A percentile compares a stretch with the other conserved stretches of the same genome.
Conservation (phyloP, 2,797 vertebrate species). For the Eleutherodactylus coqui region DNA sequence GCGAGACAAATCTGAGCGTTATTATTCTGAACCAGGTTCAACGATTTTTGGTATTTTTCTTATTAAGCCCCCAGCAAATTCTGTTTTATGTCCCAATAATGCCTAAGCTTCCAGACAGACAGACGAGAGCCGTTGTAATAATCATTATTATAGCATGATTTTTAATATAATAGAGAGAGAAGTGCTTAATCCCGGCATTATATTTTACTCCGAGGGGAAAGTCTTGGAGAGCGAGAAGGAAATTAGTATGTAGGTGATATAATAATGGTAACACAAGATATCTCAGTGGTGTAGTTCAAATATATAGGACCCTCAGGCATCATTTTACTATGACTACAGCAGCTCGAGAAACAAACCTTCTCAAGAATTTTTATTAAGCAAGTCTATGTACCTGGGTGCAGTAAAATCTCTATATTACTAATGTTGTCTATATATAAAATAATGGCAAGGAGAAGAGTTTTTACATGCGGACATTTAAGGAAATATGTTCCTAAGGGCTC, state of each 20-base stretch:
- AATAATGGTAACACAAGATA: background rate
- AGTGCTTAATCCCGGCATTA: background rate
- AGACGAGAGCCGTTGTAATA: slow-evolving; percentile 9
- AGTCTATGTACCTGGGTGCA: background rate
- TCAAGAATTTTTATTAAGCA: background rate
- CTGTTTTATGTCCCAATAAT: slow-evolving; percentile 17
- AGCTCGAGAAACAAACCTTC: background rate
- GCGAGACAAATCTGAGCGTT: background rate
- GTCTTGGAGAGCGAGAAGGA: background rate
- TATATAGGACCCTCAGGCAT: slow-evolving; percentile 8
- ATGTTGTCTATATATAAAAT: no score
- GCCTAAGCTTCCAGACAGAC: slow-evolving; percentile 2
- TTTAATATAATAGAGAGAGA: slow-evolving; percentile 3
- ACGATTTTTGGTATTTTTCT: slow-evolving; percentile 13
- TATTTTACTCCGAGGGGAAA: background rate
- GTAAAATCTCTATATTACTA: background rate
- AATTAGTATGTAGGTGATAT: slow-evolving; percentile 28
- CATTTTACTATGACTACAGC: background rate
- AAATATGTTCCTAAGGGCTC: no score
- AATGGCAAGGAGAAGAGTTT: no score
- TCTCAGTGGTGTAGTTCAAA: background rate
- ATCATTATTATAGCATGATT: slow-evolving; percentile 4
- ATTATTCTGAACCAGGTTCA: slow-evolving; percentile 4
- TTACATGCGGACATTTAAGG: no score
- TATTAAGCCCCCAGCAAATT: slow-evolving; percentile 16